Evolutionary conservation across 2,113 vertebrate species (phyloP), one percentile per base, ranked within the genome.

Genomic region (Leuciscus idus): DNA sequence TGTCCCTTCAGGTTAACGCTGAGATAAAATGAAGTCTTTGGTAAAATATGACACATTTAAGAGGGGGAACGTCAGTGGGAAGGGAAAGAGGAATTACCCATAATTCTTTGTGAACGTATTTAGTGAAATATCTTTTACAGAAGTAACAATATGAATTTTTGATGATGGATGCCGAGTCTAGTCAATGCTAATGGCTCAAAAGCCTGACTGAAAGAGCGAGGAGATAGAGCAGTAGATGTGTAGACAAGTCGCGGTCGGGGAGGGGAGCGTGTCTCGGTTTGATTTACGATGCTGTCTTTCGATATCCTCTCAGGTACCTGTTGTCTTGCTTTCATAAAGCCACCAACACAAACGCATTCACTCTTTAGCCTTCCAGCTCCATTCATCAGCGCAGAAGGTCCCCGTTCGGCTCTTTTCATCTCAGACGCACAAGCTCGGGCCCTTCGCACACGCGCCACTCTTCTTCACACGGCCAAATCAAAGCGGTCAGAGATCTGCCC

Each of bases 241-340:
- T 80, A 75, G 61, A 73, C 28, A 39, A 26, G 55, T 48, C 43
- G n/a, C 23, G 48, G 78, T 62, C 10, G 30, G 77, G 78, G 55
- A 61, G 50, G 62, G 46, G 80, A 78, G 80, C 74, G 15, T 55
- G 72, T 61, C 84, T 87, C 30, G 57, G 23, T 62, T 66, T 89
- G 88, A 89, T 89, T 61, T 87, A 89, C 86, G 73, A 81, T 59
- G 81, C 83, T 77, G 83, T 87, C 62, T 64, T 57, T 81, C 77
- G 30, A 26, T 73, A 59, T 75, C 85, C 88, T 89, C 85, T 48
- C 76, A 86, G 88, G 85, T 70, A 83, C 84, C 78, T 28, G 6
- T n/a, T 73, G 85, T 83, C 48, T 66, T 57, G 77, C 83, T 90
- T 88, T 88, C 74, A 88, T 83, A 90, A 90, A 83, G 80, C 87